Base-by-base conservation (phyloP, 2,113 vertebrate species). In the Microcebus tavaratra region DNA sequence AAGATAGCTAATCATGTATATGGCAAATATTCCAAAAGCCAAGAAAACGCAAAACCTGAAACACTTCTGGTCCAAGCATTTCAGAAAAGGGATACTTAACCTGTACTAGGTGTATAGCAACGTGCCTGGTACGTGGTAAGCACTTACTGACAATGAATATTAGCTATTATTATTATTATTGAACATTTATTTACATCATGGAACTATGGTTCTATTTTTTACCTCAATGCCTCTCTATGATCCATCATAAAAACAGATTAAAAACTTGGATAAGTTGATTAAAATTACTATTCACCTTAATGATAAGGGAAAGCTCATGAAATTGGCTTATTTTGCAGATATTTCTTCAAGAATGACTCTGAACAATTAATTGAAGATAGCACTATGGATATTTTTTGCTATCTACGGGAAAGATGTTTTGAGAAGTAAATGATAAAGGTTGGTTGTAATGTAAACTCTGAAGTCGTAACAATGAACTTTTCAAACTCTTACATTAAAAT, bases 321-420 rank as follows among this genome's bases (percentile, higher is more conserved):
- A 63, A 81, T 0, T 75, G n/a, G 31, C 21, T 85, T 86, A 61
- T 89, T 81, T 85, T 84, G n/a, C 39, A 93, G 53, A 81, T 72
- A 34, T 86, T 90, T 84, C 57, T 84, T 88, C 61, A 95, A 85
- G 42, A 13, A 10, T 68, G 48, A 95, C 36, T 85, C n/a, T 73
- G n/a, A 65, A 73, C 18, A 92, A 84, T 21, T n/a, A 67, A 36
- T 2, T 34, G 29, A 68, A 88, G 48, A 67, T 25, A 70, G 14
- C 20, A 67, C 20, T 79, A 25, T 53, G 34, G 73, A 29, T 84
- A 67, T 78, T 78, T 93, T 93, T 88, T 45, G 88, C 23, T 61
- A 57, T 8, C 21, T 34, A 29, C 29, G 21, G 21, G 29, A 90
- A 91, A 79, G 36, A 63, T 59, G 6, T 88, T 90, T 68, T 88